Conservation (phyloP, 1,140 invertebrate species). For the Drosophila baimaii region DNA sequence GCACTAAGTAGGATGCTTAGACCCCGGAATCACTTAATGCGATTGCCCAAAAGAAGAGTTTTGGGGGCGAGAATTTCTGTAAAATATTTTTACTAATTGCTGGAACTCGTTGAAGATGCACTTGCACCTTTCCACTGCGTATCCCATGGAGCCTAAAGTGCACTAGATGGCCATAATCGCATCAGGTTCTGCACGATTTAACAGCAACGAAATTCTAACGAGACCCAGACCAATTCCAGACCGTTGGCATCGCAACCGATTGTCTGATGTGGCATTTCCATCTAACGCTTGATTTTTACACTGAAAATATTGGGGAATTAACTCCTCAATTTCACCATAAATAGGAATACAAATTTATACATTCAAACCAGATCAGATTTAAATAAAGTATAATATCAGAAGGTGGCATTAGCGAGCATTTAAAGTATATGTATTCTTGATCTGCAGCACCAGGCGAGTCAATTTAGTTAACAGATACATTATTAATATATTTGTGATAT, state of each 20-base stretch:
- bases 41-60: slow-evolving; percentile 48
- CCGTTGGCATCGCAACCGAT: slow-evolving; percentile 61
- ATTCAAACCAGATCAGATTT: not conserved
- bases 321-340: too few species aligned
- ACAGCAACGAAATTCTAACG: slow-evolving; percentile 68
- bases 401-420: too few species aligned
- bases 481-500: too few species aligned
- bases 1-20: slow-evolving; percentile 67
- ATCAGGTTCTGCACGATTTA: slow-evolving; percentile 82
- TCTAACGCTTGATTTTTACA: slow-evolving; percentile 2
- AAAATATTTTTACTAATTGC: slow-evolving; percentile 55
- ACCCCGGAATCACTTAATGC: slow-evolving; percentile 73
- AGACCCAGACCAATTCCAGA: slow-evolving; percentile 20
- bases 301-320: not conserved
- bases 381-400: too few species aligned
- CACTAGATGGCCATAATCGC: slow-evolving; percentile 70
- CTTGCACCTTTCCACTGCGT: slow-evolving; percentile 13
- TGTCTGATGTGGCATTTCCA: slow-evolving; percentile 35
- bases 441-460: too few species aligned
- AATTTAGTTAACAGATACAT: too few species aligned
- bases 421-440: too few species aligned
- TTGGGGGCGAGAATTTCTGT: not conserved
- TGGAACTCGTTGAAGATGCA: slow-evolving; percentile 32
- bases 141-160: slow-evolving; percentile 4
- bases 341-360: not conserved